Conservation (phyloP, 2,797 vertebrate genomes). For the Melanotaenia trifasciata region DNA sequence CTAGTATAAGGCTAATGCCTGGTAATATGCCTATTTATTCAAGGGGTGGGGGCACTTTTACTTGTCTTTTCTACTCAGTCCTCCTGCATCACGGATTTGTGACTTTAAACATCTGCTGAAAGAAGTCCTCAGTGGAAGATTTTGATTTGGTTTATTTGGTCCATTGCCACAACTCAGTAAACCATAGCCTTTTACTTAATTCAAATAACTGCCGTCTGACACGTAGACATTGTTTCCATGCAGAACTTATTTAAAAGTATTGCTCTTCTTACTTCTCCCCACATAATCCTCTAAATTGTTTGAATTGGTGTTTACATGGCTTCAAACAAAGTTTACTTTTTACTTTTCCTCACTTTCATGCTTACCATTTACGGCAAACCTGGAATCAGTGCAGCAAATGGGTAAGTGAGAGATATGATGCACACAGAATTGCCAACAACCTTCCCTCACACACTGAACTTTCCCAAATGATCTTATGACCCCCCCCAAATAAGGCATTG, state of each 20-base stretch:
- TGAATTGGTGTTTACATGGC: slow-evolving; percentile 11
- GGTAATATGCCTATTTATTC: too few species aligned
- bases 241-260: neutral
- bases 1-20: too few species aligned
- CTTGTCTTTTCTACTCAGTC: too few species aligned
- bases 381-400: neutral
- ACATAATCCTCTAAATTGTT: neutral
- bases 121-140: too few species aligned
- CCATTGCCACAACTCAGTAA: too few species aligned
- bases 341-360: neutral
- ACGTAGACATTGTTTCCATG: too few species aligned
- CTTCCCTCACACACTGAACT: slow-evolving; percentile 33
- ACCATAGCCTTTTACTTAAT: too few species aligned
- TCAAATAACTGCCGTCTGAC: too few species aligned
- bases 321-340: slow-evolving; percentile 1
- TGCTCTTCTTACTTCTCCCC: neutral
- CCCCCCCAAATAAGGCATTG: slow-evolving; percentile 66
- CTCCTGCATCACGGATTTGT: too few species aligned
- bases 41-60: too few species aligned
- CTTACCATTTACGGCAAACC: slow-evolving; percentile 11
- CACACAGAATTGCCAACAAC: slow-evolving; percentile 48
- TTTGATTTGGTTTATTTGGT: too few species aligned
- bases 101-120: too few species aligned
- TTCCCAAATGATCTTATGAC: slow-evolving; percentile 38
- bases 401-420: slow-evolving; percentile 39